These are phyloP conservation scores for Heliconius melpomene DNA, from an alignment of 1,140 invertebrate genomes.

Conservation along the genomic window DNA sequence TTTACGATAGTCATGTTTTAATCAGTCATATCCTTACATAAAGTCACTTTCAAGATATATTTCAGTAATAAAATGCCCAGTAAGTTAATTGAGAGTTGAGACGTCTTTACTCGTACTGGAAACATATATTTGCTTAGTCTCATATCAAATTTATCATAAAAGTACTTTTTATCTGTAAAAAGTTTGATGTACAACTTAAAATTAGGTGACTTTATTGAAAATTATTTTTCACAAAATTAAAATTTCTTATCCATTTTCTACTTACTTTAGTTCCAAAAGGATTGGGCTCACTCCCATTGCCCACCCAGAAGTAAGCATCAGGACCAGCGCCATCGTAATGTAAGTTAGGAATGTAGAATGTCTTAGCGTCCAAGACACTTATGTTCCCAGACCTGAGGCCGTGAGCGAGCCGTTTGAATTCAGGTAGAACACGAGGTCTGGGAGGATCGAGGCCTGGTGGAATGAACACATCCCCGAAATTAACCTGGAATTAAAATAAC, in stretches of 20 bases:
- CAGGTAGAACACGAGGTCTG: slow-evolving; percentile 87
- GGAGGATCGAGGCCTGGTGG: slow-evolving; percentile 88
- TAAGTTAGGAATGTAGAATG: slow-evolving; percentile 95
- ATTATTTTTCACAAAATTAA: too few species aligned
- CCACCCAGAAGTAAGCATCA: slow-evolving; percentile 96
- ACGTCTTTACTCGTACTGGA: too few species aligned
- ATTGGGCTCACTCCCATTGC: slow-evolving; percentile 90
- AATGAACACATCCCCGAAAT: slow-evolving; percentile 92
- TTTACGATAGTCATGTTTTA: too few species aligned
- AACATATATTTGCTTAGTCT: too few species aligned
- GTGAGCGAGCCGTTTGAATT: slow-evolving; percentile 92
- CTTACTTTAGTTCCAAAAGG: slow-evolving; percentile 90
- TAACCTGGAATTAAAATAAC: slow-evolving; percentile 83
- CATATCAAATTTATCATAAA: too few species aligned
- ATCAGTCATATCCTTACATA: too few species aligned
- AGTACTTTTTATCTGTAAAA: too few species aligned
- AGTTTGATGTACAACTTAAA: too few species aligned
- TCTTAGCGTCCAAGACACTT: slow-evolving; percentile 94
- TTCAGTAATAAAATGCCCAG: too few species aligned
- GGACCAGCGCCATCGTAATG: slow-evolving; percentile 95
- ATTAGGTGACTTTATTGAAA: too few species aligned
- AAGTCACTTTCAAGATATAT: too few species aligned
- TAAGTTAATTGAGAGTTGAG: too few species aligned
- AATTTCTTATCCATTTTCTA: background rate
- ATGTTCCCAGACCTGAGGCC: slow-evolving; percentile 94